Evolutionary conservation across 2,113 vertebrate species (phyloP).

Genomic region (Aphelocoma coerulescens): DNA sequence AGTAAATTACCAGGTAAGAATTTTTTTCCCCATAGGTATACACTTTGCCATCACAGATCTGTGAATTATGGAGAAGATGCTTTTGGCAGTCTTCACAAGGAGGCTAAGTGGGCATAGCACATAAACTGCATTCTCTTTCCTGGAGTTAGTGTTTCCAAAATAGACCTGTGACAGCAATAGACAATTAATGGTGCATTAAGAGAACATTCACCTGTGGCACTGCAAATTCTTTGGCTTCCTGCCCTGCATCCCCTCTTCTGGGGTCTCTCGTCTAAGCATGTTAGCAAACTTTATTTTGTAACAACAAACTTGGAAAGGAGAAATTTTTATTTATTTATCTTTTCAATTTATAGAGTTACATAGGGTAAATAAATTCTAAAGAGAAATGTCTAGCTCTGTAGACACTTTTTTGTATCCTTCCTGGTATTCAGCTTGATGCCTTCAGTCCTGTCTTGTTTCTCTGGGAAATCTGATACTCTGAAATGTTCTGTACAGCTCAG

Average conservation of each 20-base stretch:
- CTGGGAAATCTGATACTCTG: conserved; percentile 11
- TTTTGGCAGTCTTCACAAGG: not conserved
- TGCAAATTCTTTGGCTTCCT: not conserved
- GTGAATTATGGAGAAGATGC: not conserved
- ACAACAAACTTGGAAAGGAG: not conserved
- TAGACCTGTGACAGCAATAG: not conserved
- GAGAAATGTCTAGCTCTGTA: not conserved
- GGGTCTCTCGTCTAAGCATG: not conserved
- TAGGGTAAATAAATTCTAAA: not conserved
- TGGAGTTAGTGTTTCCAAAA: not conserved
- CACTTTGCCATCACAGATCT: not conserved
- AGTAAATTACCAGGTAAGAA: not conserved
- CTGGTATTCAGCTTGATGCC: not conserved
- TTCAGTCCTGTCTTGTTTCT: not conserved
- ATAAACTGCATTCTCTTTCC: not conserved
- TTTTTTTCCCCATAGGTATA: not conserved
- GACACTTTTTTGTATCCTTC: not conserved
- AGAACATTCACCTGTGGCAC: not conserved
- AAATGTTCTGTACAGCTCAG: conserved; percentile 25
- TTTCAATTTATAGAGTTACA: not conserved
- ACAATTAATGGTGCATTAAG: not conserved
- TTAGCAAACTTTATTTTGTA: not conserved
- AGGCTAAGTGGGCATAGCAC: not conserved
- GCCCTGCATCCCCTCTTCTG: not conserved
- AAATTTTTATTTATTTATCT: not conserved